Evolutionary conservation across 2,797 vertebrate species (phyloP).

Genomic region (Hoplostethus mediterraneus): DNA sequence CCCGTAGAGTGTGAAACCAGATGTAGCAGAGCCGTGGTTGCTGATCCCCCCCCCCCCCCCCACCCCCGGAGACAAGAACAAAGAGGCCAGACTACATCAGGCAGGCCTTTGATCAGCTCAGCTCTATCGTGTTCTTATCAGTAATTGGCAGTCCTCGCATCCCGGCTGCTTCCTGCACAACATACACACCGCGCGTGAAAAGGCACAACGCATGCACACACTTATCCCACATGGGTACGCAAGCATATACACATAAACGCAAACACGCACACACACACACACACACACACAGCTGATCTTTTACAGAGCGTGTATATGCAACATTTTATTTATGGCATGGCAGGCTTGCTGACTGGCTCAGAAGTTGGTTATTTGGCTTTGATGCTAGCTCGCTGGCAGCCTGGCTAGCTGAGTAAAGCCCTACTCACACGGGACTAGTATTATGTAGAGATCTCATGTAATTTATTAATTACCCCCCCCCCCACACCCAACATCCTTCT

Average conservation of each 20-base stretch:
- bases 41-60: slow-evolving; percentile 13
- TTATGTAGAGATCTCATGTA: too few species aligned
- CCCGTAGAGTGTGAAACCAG: slow-evolving; percentile 47
- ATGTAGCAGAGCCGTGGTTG: slow-evolving; percentile 30
- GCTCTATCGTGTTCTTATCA: slow-evolving; percentile 55
- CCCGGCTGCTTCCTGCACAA: slow-evolving; percentile 29
- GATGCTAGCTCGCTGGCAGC: too few species aligned
- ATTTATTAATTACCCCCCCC: too few species aligned
- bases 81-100: slow-evolving; percentile 74
- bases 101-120: slow-evolving; percentile 74
- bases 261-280: slow-evolving; percentile 1
- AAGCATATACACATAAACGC: background rate
- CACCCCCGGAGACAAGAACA: slow-evolving; percentile 71
- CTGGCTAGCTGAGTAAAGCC: too few species aligned
- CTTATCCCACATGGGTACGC: background rate
- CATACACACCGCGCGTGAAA: slow-evolving; percentile 20
- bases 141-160: slow-evolving; percentile 72
- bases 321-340: background rate
- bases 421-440: too few species aligned
- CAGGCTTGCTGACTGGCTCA: too few species aligned
- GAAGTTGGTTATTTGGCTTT: too few species aligned
- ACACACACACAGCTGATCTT: background rate
- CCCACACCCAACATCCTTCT: too few species aligned
- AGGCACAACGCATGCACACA: slow-evolving; percentile 1
- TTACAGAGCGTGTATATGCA: background rate